Evolutionary conservation across 2,888 invertebrate genomes (phyloP), one percentile per base, ranked within the genome.

Genomic region (Onthophagus sagittarius): DNA sequence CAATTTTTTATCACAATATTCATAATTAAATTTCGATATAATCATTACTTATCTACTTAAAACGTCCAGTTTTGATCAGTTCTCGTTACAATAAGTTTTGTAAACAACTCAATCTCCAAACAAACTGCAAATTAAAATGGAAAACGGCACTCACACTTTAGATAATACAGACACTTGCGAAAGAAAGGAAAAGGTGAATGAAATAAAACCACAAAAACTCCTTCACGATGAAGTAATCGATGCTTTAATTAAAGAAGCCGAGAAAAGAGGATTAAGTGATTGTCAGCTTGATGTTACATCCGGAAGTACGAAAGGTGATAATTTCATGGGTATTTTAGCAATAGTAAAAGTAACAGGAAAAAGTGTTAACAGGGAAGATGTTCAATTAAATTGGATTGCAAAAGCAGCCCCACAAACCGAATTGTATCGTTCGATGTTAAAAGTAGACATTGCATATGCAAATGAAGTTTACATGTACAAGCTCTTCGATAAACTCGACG

Each of bases 401-500:
- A 83, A 83, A 78, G 76, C 78, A 23, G 79, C 81, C 0, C 78
- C 77, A 5, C 71, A 71, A 15, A 77, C 74, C n/a, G 78, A 79
- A 70, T 73, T 70, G 9, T 76, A 79, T 13, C 75, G 82, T 11
- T 74, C 77, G 13, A 5, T 75, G 1, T 73, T 76, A 0, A 79
- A 79, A 0, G 73, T 82, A 9, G 75, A 72, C 0, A 31, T 73
- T 2, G 75, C 77, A 0, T 83, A 79, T 74, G 62, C 75, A 4
- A 75, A 80, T 15, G 83, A 83, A 77, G 77, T 79, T 6, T 79
- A 77, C 69, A 71, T 80, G 11, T 83, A 83, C 73, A 73, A 72
- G 5, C 75, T 83, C 5, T 75, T 83, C 9, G 75, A 78, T 1
- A 75, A 72, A 31, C 79, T 81, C 32, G 32, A 72, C 33, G 67